Evolutionary conservation across 2,888 invertebrate species (phyloP).

Genomic region (Tenthredo distinguenda): DNA sequence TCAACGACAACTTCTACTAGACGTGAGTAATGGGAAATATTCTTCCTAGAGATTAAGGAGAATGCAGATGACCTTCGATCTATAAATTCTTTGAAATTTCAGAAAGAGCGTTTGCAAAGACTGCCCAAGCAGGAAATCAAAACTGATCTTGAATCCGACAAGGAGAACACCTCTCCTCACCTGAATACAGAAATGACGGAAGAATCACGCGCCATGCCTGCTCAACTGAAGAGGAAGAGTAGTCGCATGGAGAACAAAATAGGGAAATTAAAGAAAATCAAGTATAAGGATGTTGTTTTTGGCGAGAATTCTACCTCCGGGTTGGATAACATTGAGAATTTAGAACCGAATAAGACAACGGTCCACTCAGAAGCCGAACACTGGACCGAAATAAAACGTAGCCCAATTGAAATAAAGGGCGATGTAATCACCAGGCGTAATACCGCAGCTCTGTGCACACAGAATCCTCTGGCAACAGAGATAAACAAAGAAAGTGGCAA

Average conservation of each 20-base stretch:
- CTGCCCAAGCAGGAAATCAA: conserved; percentile 24
- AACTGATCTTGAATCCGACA: conserved; percentile 65
- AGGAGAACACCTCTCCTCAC: conserved; percentile 66
- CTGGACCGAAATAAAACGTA: neutral
- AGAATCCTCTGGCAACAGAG: neutral
- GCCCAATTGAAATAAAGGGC: neutral
- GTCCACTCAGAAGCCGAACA: neutral
- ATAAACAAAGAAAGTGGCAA: neutral
- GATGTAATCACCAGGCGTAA: neutral
- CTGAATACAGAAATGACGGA: neutral
- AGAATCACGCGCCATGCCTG: neutral
- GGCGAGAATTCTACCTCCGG: neutral
- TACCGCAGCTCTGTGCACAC: neutral
- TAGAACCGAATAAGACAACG: neutral
- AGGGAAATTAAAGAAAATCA: neutral
- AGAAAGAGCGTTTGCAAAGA: conserved; percentile 29
- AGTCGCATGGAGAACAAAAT: conserved; percentile 4
- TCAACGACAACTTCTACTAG: conserved; percentile 60
- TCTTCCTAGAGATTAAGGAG: neutral
- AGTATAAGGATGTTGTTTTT: neutral
- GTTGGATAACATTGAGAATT: neutral
- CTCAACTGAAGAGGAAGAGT: conserved; percentile 1
- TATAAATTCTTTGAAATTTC: neutral
- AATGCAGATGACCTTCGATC: neutral
- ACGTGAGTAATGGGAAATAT: conserved; percentile 31